Evolutionary conservation across 2,797 vertebrate species (phyloP), one percentile per base, ranked within the genome.

Genomic region (Siniperca undulata): DNA sequence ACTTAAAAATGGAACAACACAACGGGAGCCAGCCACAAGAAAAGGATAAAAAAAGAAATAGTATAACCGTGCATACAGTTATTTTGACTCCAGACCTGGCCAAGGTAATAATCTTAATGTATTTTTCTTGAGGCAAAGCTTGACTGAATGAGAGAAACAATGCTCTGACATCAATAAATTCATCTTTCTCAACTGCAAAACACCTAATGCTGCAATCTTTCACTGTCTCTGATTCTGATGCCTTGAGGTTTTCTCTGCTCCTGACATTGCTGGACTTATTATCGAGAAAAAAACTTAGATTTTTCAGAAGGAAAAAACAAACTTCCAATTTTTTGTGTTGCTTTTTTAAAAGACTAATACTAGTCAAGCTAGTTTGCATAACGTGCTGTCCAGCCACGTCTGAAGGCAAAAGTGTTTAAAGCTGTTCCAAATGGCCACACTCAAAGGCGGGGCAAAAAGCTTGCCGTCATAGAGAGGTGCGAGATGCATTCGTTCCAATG

Each of bases 1-100:
- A 82, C 81, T 89, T 86, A 83, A 80, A 91, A 86, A 84, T 74
- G 48, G 67, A 87, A 77, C 75, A 86, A 81, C 81, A 79, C 60
- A 53, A 66, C 8, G 0, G 74, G 78, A 72, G n/a, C 22, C 53
- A 30, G 55, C 74, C 16, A 72, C 59, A 78, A 75, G 82, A 69
- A 60, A 79, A 76, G 24, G 30, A 56, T 61, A 34, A 62, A 74
- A 82, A 78, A 48, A 46, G 36, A 69, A 60, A 56, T 12, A 55
- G 14, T 42, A 17, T 16, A 20, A 56, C 44, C 16, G 34, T 56
- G 34, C 53, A 44, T 46, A 50, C 38, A 83, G 69, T 76, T 77
- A 68, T 78, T 78, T 52, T 56, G 30, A 80, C 71, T 74, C 34
- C 50, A 78, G 53, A 77, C 80, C 85, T 84, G 78, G 14, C 68